Evolutionary conservation across 1,140 invertebrate genomes (phyloP).

Genomic region (Brachionus manjavacas): DNA sequence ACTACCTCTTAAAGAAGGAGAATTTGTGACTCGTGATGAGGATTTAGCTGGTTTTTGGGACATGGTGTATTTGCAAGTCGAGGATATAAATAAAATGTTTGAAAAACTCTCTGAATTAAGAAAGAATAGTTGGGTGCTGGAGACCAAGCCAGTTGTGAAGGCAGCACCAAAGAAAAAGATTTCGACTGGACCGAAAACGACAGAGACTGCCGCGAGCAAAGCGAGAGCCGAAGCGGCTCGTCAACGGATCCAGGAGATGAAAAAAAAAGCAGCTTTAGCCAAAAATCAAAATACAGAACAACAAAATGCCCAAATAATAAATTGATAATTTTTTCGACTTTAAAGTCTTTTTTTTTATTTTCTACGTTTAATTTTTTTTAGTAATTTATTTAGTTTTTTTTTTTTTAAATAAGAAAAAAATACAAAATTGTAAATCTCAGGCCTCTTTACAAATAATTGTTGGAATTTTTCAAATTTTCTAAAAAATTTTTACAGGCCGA

Average conservation of each 20-base stretch:
- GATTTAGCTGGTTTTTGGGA: conserved; percentile 94
- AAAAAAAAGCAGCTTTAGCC: conserved; percentile 12
- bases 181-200: background rate
- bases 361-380: conserved; percentile 39
- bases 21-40: conserved; percentile 76
- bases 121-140: conserved; percentile 66
- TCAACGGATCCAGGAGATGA: background rate
- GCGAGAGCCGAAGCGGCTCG: conserved; percentile 22
- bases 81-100: conserved; percentile 73
- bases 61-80: conserved; percentile 84
- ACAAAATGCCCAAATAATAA: background rate
- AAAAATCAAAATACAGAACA: background rate
- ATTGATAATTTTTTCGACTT: background rate
- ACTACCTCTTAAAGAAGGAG: conserved; percentile 68
- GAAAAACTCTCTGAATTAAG: conserved; percentile 68
- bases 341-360: conserved; percentile 14
- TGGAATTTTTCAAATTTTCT: background rate
- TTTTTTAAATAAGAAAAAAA: background rate
- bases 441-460: background rate
- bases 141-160: background rate
- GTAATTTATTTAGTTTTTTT: conserved; percentile 31
- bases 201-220: conserved; percentile 1
- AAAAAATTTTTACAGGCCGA: background rate
- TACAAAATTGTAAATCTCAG: conserved; percentile 24
- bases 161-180: conserved; percentile 7